phyloP scores from a whole-genome alignment of 1,140 invertebrate genomes.

The Drosophila ohnishii region DNA sequence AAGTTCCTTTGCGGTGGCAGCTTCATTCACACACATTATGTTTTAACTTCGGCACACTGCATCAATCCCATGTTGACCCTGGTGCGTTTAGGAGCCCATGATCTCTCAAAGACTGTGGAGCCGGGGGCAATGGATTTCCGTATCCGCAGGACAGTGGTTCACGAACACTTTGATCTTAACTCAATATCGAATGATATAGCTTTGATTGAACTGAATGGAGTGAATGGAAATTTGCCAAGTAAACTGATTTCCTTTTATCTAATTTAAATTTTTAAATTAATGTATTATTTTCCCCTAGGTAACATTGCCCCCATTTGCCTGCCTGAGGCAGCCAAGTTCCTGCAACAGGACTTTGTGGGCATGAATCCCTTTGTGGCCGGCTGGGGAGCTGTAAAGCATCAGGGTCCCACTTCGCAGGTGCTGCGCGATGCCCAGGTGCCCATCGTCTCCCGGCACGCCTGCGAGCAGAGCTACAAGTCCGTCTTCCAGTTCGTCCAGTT shows the following conservation, averaged over 20 bases:
- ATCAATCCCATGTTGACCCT: slow-evolving; percentile 83
- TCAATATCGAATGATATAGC: slow-evolving; percentile 90
- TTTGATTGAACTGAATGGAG: slow-evolving; percentile 85
- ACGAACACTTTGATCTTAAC: slow-evolving; percentile 87
- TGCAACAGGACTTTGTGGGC: slow-evolving; percentile 83
- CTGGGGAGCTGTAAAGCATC: slow-evolving; percentile 73
- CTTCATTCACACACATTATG: slow-evolving; percentile 88
- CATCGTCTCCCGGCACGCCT: slow-evolving; percentile 86
- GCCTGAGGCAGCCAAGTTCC: slow-evolving; percentile 84
- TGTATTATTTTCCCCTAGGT: slow-evolving; percentile 69
- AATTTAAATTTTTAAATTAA: slow-evolving; percentile 2
- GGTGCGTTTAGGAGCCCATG: slow-evolving; percentile 87
- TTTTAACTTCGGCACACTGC: slow-evolving; percentile 94
- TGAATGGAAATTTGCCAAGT: slow-evolving; percentile 11
- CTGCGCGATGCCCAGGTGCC: slow-evolving; percentile 89
- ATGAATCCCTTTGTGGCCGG: slow-evolving; percentile 86
- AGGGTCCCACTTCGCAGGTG: slow-evolving; percentile 86
- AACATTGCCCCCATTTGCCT: slow-evolving; percentile 89
- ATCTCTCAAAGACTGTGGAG: slow-evolving; percentile 86
- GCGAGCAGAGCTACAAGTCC: slow-evolving; percentile 86
- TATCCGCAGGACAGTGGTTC: slow-evolving; percentile 85
- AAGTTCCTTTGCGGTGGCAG: slow-evolving; percentile 92
- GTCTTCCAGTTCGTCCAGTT: slow-evolving; percentile 83
- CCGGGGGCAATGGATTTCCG: slow-evolving; percentile 86
- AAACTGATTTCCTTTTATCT: not conserved